These are phyloP conservation scores for Leptinotarsa undecemlineata DNA, from an alignment of 1,140 invertebrate species.

Conservation along the genomic window DNA sequence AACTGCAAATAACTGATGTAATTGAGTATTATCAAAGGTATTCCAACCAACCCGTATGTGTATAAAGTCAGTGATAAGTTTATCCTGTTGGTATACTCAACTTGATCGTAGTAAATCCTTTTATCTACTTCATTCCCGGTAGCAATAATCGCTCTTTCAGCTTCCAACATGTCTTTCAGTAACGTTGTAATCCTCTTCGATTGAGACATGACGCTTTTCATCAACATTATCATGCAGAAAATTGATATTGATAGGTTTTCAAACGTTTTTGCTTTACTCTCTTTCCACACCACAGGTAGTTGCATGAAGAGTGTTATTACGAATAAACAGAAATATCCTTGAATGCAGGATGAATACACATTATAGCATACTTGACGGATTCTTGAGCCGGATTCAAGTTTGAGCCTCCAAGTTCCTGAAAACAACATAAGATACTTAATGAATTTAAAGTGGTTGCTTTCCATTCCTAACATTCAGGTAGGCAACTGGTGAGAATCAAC, in stretches of 20 bases:
- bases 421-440: slow-evolving; percentile 5
- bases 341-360: neutral
- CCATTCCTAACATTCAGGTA: neutral
- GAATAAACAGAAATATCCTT: slow-evolving; percentile 8
- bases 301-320: neutral
- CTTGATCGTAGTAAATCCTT: slow-evolving; percentile 1
- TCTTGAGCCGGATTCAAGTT: neutral
- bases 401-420: slow-evolving; percentile 6
- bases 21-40: neutral
- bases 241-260: slow-evolving; percentile 11
- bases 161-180: neutral
- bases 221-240: neutral
- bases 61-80: neutral
- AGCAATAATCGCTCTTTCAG: neutral
- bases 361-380: neutral
- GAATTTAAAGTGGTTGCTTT: slow-evolving; percentile 4
- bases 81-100: neutral
- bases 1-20: slow-evolving; percentile 1
- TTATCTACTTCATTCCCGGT: neutral
- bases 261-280: neutral
- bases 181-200: neutral
- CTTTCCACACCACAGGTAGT: neutral
- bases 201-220: slow-evolving; percentile 13
- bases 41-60: neutral
- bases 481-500: neutral